Conservation (phyloP, 2,113 vertebrate species). For the Gulo gulo region DNA sequence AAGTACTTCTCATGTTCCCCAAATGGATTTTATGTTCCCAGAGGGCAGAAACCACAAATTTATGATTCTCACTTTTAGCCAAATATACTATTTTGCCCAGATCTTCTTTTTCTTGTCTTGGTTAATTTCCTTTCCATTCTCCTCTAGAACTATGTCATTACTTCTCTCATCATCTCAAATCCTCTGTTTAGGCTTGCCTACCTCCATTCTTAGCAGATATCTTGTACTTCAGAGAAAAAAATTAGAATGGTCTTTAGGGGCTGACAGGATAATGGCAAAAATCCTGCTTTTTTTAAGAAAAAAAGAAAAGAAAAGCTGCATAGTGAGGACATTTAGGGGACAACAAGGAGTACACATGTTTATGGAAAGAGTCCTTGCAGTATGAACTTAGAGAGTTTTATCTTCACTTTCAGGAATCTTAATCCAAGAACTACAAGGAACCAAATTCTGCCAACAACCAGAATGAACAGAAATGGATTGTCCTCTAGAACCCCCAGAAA, state of each 20-base stretch:
- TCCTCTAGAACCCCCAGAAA: neutral
- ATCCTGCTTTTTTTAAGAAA: neutral
- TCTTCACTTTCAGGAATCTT: neutral
- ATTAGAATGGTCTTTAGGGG: neutral
- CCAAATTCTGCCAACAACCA: too few relatives aligned
- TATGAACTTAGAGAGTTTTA: conserved; percentile 5
- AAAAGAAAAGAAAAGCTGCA: neutral
- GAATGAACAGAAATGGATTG: neutral
- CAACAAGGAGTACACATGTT: neutral
- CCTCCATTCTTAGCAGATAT: neutral
- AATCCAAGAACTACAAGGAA: too few relatives aligned
- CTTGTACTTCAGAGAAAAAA: neutral
- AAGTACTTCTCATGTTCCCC: neutral
- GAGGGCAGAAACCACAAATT: conserved; percentile 61
- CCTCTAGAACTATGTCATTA: neutral
- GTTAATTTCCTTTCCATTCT: conserved; percentile 7
- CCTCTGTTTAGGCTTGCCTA: neutral
- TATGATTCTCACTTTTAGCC: conserved; percentile 36
- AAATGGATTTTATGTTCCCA: conserved; percentile 45
- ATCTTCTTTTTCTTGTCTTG: conserved; percentile 31
- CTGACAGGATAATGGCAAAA: neutral
- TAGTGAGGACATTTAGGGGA: neutral
- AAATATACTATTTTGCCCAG: conserved; percentile 46
- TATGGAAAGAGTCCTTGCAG: neutral
- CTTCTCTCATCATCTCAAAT: neutral